Conservation (phyloP, 2,888 invertebrate species). For the Maniola hyperantus region DNA sequence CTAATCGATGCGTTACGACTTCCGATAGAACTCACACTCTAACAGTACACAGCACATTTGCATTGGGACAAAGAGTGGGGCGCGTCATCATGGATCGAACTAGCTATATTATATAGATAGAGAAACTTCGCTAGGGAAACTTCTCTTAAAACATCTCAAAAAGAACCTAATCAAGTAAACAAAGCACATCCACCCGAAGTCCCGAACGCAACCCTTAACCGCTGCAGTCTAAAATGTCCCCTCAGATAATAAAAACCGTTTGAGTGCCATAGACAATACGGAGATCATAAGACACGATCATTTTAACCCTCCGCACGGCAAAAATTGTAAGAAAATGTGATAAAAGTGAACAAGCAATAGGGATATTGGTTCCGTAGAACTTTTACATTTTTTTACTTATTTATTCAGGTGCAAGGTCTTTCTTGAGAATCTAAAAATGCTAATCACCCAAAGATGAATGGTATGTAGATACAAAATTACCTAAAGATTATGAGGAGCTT, state of each 20-base stretch:
- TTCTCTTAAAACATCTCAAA: conserved; percentile 1
- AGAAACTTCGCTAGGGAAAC: not conserved
- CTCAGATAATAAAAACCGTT: conserved; percentile 79
- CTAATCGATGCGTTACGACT: no score
- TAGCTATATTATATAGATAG: no score
- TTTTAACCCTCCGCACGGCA: conserved; percentile 32
- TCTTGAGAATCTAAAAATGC: no score
- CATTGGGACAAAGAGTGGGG: no score
- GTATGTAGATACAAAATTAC: no score
- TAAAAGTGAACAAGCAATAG: conserved; percentile 8
- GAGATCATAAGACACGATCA: conserved; percentile 57
- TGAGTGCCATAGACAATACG: conserved; percentile 75
- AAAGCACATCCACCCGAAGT: conserved; percentile 39
- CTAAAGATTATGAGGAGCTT: no score
- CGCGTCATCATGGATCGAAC: no score
- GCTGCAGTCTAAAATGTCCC: conserved; percentile 71
- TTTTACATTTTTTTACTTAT: not conserved
- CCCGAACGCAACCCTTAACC: conserved; percentile 67
- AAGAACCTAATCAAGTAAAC: conserved; percentile 37
- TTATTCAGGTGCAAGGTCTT: not conserved
- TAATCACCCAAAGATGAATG: no score
- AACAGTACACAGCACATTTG: no score
- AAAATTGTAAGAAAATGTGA: conserved; percentile 23
- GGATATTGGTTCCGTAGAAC: conserved; percentile 20
- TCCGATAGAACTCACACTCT: no score